Percentiles rank a stretch among this genome's conserved stretches.
These are phyloP conservation scores for Pandion haliaetus DNA, from an alignment of 2,113 vertebrate genomes.

Conservation along the genomic window DNA sequence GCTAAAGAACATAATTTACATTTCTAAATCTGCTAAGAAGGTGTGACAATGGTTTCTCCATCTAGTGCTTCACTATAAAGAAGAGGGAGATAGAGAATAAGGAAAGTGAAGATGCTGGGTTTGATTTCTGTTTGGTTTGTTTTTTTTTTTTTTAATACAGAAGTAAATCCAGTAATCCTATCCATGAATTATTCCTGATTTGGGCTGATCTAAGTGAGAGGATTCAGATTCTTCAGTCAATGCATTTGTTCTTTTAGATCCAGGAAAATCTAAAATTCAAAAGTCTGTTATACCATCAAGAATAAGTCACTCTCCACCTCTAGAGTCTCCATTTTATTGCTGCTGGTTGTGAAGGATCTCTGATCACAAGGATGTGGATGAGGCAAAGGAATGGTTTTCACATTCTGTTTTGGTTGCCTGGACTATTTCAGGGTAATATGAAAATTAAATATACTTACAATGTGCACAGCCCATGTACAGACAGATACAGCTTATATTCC, in stretches of 20 bases:
- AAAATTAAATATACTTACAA: constrained; percentile 23
- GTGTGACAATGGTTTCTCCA: background rate
- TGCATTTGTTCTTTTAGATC: background rate
- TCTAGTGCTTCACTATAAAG: background rate
- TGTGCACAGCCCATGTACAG: constrained; percentile 2
- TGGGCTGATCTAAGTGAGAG: background rate
- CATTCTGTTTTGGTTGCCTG: background rate
- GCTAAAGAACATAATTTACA: background rate
- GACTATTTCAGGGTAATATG: background rate
- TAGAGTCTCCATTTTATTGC: constrained; percentile 58
- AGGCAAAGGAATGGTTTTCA: background rate
- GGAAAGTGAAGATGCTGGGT: background rate
- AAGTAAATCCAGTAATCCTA: background rate
- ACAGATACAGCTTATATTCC: constrained; percentile 42
- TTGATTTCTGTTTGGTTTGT: no score
- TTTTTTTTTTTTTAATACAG: no score
- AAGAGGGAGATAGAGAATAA: background rate
- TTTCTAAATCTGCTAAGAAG: background rate
- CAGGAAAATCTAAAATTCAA: background rate
- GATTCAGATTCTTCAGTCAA: background rate
- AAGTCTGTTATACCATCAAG: background rate
- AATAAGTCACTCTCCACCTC: background rate
- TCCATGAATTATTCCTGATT: background rate
- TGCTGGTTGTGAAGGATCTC: constrained; percentile 5
- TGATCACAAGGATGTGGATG: background rate